These are phyloP conservation scores for Pogona vitticeps DNA, from an alignment of 2,113 vertebrate genomes.

Conservation along the genomic window DNA sequence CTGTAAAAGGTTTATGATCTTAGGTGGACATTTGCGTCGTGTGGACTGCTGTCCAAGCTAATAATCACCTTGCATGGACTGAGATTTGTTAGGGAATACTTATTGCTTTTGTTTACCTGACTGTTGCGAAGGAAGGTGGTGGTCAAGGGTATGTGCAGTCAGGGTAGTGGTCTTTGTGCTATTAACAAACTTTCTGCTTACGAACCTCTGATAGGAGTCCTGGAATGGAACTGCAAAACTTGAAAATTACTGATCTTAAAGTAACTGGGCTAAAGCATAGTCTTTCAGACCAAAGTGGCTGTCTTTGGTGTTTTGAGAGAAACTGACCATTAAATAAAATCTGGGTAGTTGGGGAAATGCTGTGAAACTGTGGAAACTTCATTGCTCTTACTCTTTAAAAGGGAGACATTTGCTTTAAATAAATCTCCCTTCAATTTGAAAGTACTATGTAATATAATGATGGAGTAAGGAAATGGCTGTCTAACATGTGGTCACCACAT, in stretches of 20 bases:
- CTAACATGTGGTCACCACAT: constrained; percentile 68
- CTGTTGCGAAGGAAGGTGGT: background rate
- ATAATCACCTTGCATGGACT: background rate
- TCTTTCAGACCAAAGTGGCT: background rate
- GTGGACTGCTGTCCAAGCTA: background rate
- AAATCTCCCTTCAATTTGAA: constrained; percentile 31
- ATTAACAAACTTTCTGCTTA: background rate
- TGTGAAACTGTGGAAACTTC: background rate
- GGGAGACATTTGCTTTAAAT: constrained; percentile 19
- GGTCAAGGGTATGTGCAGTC: background rate
- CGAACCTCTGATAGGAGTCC: background rate
- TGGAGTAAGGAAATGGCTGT: constrained; percentile 31
- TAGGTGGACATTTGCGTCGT: background rate
- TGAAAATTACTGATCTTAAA: background rate
- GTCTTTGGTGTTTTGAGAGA: background rate
- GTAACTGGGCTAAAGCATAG: background rate
- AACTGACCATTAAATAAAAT: background rate
- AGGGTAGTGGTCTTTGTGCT: background rate
- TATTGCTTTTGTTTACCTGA: background rate
- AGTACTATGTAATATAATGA: background rate
- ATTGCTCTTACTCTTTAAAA: constrained; percentile 13
- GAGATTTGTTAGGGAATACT: background rate
- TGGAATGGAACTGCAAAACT: background rate
- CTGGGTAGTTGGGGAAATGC: no score
- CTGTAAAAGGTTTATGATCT: background rate